phyloP scores from a whole-genome alignment of 2,888 invertebrate species.

The Acleris holmiana region DNA sequence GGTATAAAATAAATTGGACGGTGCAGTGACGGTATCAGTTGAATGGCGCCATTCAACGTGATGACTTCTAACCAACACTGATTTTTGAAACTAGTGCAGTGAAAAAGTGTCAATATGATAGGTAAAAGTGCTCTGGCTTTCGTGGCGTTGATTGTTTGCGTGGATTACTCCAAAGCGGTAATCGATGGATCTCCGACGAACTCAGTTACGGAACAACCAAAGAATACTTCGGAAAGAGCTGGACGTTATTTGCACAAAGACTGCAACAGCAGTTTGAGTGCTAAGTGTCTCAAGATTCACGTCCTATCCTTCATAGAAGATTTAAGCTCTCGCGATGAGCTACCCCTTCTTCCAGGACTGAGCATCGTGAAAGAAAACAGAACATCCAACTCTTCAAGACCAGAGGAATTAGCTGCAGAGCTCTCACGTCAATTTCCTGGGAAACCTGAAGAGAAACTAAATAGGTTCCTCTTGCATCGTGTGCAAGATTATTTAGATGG shows the following conservation, averaged over 20 bases:
- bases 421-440: constrained; percentile 90
- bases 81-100: constrained; percentile 47
- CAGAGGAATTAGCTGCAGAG: constrained; percentile 87
- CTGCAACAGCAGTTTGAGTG: constrained; percentile 78
- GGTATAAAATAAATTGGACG: constrained; percentile 73
- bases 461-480: constrained; percentile 88
- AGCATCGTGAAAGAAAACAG: constrained; percentile 88
- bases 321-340: constrained; percentile 87
- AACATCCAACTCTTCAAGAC: constrained; percentile 71
- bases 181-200: constrained; percentile 66
- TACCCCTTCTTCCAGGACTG: constrained; percentile 89
- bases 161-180: constrained; percentile 51
- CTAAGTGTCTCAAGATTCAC: constrained; percentile 91
- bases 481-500: constrained; percentile 89
- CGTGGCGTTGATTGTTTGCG: constrained; percentile 56
- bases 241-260: constrained; percentile 72
- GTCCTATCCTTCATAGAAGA: constrained; percentile 90
- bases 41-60: constrained; percentile 54
- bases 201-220: constrained; percentile 45
- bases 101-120: constrained; percentile 63
- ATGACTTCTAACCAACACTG: constrained; percentile 51
- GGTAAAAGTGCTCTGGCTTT: constrained; percentile 53
- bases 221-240: constrained; percentile 56
- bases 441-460: constrained; percentile 89
- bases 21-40: constrained; percentile 59